Evolutionary conservation across 2,888 invertebrate genomes (phyloP).

Genomic region (Conomelus anceps): DNA sequence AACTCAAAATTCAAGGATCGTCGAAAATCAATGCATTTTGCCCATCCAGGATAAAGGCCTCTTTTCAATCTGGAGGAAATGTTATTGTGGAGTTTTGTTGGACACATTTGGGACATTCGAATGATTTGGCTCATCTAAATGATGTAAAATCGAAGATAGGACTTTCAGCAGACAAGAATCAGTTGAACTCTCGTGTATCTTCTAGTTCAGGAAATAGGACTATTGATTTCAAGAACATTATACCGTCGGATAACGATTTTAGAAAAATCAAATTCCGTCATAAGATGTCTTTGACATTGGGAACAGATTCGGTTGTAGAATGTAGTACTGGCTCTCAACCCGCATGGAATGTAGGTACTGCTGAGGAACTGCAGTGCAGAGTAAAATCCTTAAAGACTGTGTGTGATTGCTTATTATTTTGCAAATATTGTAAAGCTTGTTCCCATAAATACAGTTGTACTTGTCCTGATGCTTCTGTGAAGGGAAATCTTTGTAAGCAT

Average conservation of each 20-base stretch:
- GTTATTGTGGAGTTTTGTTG: background rate
- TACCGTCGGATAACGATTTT: background rate
- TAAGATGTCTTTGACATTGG: background rate
- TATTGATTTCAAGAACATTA: background rate
- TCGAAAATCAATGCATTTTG: slow-evolving; percentile 7
- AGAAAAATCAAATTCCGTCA: background rate
- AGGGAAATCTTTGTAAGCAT: slow-evolving; percentile 5
- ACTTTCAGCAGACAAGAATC: background rate
- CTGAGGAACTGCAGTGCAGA: background rate
- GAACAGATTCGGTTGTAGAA: background rate
- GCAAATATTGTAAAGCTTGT: slow-evolving; percentile 1
- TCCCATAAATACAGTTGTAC: background rate
- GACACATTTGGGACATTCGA: background rate
- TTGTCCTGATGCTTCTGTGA: background rate
- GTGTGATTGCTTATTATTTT: background rate
- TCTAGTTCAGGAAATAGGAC: background rate
- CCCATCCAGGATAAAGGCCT: slow-evolving; percentile 5
- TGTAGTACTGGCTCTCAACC: background rate
- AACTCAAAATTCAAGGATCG: slow-evolving; percentile 3
- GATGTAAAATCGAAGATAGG: background rate
- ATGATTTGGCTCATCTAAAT: background rate
- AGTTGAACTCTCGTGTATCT: background rate
- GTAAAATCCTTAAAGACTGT: background rate
- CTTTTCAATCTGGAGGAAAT: background rate
- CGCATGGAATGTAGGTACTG: background rate